Conservation (phyloP, 2,113 vertebrate species). For the Potamarius usumacintae region DNA sequence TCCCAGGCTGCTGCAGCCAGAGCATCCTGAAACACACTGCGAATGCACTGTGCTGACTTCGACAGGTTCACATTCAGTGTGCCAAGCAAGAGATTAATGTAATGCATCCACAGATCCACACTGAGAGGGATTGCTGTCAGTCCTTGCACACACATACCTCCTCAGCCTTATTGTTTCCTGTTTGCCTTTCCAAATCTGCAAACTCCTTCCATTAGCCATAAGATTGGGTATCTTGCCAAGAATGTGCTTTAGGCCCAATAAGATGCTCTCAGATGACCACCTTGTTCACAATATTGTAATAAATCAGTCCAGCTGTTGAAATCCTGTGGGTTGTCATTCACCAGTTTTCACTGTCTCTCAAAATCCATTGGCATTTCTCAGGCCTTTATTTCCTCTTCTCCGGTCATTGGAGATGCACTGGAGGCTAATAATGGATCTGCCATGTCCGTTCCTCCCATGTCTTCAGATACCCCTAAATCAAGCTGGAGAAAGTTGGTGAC, state of each 20-base stretch:
- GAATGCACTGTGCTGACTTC: slow-evolving; percentile 73
- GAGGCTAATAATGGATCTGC: slow-evolving; percentile 47
- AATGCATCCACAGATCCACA: slow-evolving; percentile 85
- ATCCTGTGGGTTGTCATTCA: slow-evolving; percentile 73
- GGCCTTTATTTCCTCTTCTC: slow-evolving; percentile 63
- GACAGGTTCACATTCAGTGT: slow-evolving; percentile 76
- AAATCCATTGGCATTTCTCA: slow-evolving; percentile 75
- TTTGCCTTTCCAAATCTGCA: slow-evolving; percentile 78
- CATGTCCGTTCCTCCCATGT: slow-evolving; percentile 36
- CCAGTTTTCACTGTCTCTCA: slow-evolving; percentile 73
- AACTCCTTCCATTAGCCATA: slow-evolving; percentile 90
- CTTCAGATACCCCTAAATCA: slow-evolving; percentile 20
- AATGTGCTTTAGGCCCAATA: slow-evolving; percentile 77
- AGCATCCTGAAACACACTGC: slow-evolving; percentile 79
- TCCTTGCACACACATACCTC: slow-evolving; percentile 81
- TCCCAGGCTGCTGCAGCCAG: slow-evolving; percentile 76
- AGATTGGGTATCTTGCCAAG: slow-evolving; percentile 78
- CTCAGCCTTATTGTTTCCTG: slow-evolving; percentile 70
- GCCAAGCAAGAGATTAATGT: slow-evolving; percentile 78
- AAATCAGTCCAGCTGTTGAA: slow-evolving; percentile 82
- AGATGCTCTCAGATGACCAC: slow-evolving; percentile 73
- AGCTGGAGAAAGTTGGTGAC: slow-evolving; percentile 6
- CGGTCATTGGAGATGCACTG: slow-evolving; percentile 44
- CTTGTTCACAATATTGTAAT: slow-evolving; percentile 81
- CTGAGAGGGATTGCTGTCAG: slow-evolving; percentile 80